These are phyloP conservation scores for Incurvaria masculella DNA, from an alignment of 2,888 invertebrate species.

Conservation along the genomic window DNA sequence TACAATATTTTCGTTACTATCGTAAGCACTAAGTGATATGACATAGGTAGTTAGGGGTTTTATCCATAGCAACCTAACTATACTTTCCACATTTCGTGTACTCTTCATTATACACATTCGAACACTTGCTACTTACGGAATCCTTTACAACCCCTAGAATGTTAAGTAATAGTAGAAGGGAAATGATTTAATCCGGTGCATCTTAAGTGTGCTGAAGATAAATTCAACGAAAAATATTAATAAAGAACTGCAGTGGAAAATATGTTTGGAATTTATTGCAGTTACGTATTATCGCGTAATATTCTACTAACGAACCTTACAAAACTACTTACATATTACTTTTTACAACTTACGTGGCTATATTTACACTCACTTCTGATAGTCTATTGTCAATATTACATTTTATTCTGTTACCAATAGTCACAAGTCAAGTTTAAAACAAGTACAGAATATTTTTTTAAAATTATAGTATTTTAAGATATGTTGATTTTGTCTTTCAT, in stretches of 20 bases:
- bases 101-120: neutral
- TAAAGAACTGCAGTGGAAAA: neutral
- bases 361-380: neutral
- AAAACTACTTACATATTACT: neutral
- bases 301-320: neutral
- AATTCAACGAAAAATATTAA: neutral
- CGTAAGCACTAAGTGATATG: neutral
- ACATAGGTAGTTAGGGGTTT: neutral
- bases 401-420: neutral
- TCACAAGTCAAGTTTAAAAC: neutral
- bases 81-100: neutral
- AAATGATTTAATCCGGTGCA: neutral
- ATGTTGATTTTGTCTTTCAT: neutral
- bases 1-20: neutral
- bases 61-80: neutral
- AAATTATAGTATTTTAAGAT: neutral
- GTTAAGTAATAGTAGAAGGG: neutral
- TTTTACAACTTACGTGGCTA: neutral
- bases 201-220: neutral
- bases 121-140: neutral
- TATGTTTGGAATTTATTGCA: neutral
- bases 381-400: neutral
- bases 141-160: neutral
- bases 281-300: neutral
- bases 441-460: neutral